phyloP scores from a whole-genome alignment of 2,797 vertebrate species.

The Vireo griseus region DNA sequence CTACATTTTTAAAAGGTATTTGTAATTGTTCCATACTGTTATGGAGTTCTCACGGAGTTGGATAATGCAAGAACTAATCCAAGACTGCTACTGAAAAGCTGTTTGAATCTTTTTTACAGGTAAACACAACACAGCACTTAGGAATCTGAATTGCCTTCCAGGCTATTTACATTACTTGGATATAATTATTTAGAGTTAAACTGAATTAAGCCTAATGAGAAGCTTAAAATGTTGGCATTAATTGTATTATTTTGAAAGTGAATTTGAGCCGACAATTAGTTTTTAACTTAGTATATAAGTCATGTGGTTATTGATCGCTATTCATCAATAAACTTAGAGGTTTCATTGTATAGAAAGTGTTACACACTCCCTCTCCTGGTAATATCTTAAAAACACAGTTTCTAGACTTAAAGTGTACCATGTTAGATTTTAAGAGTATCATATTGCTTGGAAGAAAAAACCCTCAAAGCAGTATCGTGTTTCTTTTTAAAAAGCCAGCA shows the following conservation, averaged over 20 bases:
- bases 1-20: not conserved
- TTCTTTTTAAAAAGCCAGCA: not conserved
- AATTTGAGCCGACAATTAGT: not conserved
- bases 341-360: not conserved
- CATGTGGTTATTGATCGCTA: not conserved
- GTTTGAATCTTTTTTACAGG: not conserved
- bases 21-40: not conserved
- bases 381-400: constrained; percentile 25
- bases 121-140: not conserved
- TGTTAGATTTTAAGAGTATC: not conserved
- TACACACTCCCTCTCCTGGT: constrained; percentile 64
- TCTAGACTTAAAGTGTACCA: not conserved
- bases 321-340: not conserved
- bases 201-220: not conserved
- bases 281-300: not conserved
- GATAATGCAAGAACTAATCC: not conserved
- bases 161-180: not conserved
- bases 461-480: not conserved
- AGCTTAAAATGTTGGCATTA: not conserved
- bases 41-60: not conserved
- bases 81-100: not conserved
- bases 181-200: not conserved
- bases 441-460: not conserved
- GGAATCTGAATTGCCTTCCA: not conserved
- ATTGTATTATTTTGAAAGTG: not conserved